Evolutionary conservation across 2,113 vertebrate genomes (phyloP), one percentile per base, ranked within the genome.

Genomic region (Cnemophilus loriae): DNA sequence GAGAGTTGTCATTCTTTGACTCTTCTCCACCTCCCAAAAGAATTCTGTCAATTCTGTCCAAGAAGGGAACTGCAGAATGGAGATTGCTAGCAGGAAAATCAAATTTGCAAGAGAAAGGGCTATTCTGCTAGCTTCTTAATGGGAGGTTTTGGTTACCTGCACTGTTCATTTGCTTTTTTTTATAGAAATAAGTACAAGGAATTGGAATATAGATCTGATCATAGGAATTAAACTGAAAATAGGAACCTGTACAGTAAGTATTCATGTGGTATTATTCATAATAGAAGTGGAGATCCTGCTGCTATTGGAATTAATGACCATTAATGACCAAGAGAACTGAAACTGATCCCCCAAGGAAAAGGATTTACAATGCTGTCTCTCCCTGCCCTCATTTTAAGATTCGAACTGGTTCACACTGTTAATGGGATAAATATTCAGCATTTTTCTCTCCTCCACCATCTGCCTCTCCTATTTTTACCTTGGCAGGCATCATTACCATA

Each of bases 391-490:
- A 55, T 87, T 96, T 93, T 68, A 71, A 90, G 57, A 80, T 6
- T 88, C 33, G 67, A n/a, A 59, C 27, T 63, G 23, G 60, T 92
- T 95, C 69, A 64, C 63, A 95, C 13, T 64, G 28, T 46, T 87
- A 84, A 88, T 69, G 39, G 41, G 32, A 91, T 60, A 91, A 94
- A 82, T 90, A 88, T 83, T 89, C 90, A 90, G n/a, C 49, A 69
- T 73, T 93, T 83, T 73, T 80, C 63, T 76, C 89, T 67, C 57
- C 61, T 89, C 69, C 37, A 41, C 84, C 61, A 85, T 71, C 69
- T 64, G 47, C 21, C 30, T 92, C 55, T 73, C 57, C 75, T 87
- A 60, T 91, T 90, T 94, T 95, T 90, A 88, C 53, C 47, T 89
- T 74, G 37, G 42, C 55, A 84, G 49, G 23, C 55, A 50, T 57